Evolutionary conservation across 1,140 invertebrate genomes (phyloP).

Genomic region (Drosophila grimshawi): DNA sequence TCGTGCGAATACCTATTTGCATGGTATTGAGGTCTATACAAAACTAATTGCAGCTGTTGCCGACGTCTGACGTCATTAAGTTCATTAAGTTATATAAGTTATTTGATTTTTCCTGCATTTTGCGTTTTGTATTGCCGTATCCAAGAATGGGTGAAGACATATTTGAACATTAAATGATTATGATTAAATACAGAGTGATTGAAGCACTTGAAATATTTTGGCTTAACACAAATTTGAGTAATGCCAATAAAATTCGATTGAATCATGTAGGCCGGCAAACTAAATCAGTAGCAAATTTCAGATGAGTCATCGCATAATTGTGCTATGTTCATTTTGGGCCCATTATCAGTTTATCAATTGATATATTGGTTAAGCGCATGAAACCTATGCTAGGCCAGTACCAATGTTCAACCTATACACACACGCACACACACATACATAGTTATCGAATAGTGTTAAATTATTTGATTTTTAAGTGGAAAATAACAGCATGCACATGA

Average conservation of each 20-base stretch:
- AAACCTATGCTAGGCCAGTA: background rate
- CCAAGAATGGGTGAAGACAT: background rate
- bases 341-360: slow-evolving; percentile 39
- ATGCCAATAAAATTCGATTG: background rate
- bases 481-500: slow-evolving; percentile 16
- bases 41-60: slow-evolving; percentile 87
- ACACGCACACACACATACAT: background rate
- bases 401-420: background rate
- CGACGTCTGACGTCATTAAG: slow-evolving; percentile 84
- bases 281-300: background rate
- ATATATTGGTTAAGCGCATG: slow-evolving; percentile 1
- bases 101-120: background rate
- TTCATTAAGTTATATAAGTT: background rate
- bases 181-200: slow-evolving; percentile 89
- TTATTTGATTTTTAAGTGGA: slow-evolving; percentile 7
- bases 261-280: background rate
- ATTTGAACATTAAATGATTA: slow-evolving; percentile 61
- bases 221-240: background rate
- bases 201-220: slow-evolving; percentile 8
- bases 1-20: slow-evolving; percentile 88
- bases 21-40: slow-evolving; percentile 90
- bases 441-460: background rate
- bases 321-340: slow-evolving; percentile 10
- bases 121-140: background rate
- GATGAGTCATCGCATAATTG: slow-evolving; percentile 39